Evolutionary conservation across 2,113 vertebrate genomes (phyloP), one percentile per base, ranked within the genome.

Genomic region (Chaenogobius annularis): DNA sequence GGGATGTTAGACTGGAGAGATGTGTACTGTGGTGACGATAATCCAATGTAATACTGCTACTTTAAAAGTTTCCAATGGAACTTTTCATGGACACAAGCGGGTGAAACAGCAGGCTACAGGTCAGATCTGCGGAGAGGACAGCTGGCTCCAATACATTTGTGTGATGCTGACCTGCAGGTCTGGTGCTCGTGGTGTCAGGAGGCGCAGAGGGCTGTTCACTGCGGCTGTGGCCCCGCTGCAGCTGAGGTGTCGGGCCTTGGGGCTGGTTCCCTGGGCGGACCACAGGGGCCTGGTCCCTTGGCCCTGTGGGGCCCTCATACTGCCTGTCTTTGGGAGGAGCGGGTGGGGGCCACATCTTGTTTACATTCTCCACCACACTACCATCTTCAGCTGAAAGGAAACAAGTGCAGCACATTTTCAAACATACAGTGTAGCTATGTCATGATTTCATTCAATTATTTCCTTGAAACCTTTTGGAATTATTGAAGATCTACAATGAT

Each of bases 301-400:
- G 68, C 44, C 15, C 62, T 54, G 50, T 10, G 19, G 13, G 20
- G 55, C 56, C 73, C 7, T 83, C 75, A 2, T 66, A 40, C 9
- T 73, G 81, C 54, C 58, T 56, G 40, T 91, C 86, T 66, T 85
- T 78, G 1, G 89, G 93, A 17, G 44, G 20, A 17, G 91, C 84
- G 9, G 93, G 93, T 44, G 93, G 93, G 0, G 93, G 93, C 93
- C 92, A 94, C 92, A 92, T 92, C 85, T 92, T 93, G 91, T 94
- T 82, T 31, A 91, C 86, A 0, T 84, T 82, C 0, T 94, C 93
- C 0, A 93, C 82, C 2, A 22, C 80, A 0, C 61, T 37, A 14
- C 67, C 75, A 3, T 68, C 83, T 1, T 78, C 64, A 65, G 22
- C 85, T 83, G 64, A 55, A 67, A 76, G 55, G 9, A 23, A 26